A percentile compares a stretch with the other conserved stretches of the same genome.
phyloP scores from a whole-genome alignment of 2,888 invertebrate genomes.

The Dasypogon diadema region DNA sequence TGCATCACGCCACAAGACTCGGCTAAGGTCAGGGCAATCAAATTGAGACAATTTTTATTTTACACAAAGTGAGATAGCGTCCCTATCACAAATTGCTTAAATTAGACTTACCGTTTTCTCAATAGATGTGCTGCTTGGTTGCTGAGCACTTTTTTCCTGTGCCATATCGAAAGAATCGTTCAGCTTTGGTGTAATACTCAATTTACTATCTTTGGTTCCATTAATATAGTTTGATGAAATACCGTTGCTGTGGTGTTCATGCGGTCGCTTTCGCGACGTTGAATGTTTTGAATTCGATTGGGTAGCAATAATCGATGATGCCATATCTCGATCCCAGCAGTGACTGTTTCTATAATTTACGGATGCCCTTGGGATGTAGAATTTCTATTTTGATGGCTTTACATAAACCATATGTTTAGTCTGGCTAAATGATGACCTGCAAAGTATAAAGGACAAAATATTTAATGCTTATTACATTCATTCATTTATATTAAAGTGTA shows the following conservation, averaged over 20 bases:
- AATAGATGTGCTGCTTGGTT: constrained; percentile 23
- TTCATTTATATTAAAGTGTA: constrained; percentile 22
- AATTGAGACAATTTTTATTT: neutral
- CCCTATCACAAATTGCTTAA: neutral
- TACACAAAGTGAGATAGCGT: neutral
- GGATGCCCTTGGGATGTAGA: neutral
- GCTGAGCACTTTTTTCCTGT: constrained; percentile 12
- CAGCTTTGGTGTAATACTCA: constrained; percentile 47
- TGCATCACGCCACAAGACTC: constrained; percentile 27
- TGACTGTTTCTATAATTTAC: neutral
- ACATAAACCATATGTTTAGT: constrained; percentile 33
- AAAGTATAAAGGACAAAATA: constrained; percentile 45
- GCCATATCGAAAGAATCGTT: constrained; percentile 26
- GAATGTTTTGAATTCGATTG: constrained; percentile 51
- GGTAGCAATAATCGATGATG: constrained; percentile 54
- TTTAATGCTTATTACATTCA: neutral
- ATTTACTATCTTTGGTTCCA: constrained; percentile 48
- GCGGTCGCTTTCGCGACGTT: constrained; percentile 64
- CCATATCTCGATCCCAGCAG: constrained; percentile 52
- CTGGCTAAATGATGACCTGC: constrained; percentile 25
- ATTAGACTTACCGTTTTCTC: constrained; percentile 5
- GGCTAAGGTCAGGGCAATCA: constrained; percentile 40
- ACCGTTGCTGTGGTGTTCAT: constrained; percentile 59
- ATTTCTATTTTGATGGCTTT: constrained; percentile 6
- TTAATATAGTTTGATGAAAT: constrained; percentile 56